These are phyloP conservation scores for Coreoperca whiteheadi DNA, from an alignment of 2,113 vertebrate species.

Conservation along the genomic window DNA sequence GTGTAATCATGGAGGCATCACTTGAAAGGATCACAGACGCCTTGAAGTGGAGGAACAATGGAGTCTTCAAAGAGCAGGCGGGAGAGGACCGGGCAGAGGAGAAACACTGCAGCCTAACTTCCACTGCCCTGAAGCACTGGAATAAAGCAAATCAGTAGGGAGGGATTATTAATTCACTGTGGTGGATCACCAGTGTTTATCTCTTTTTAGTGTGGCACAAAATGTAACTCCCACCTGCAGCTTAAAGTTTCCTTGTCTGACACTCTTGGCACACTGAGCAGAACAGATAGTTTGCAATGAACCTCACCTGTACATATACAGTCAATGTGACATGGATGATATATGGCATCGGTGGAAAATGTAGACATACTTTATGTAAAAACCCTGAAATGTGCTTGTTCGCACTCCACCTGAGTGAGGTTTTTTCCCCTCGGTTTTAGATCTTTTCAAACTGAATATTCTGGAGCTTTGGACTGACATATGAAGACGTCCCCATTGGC, in stretches of 20 bases:
- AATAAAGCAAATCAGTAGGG: conserved; percentile 54
- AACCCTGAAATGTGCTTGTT: neutral
- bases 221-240: conserved; percentile 19
- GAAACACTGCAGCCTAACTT: conserved; percentile 47
- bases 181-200: conserved; percentile 48
- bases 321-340: neutral
- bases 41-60: conserved; percentile 63
- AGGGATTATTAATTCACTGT: conserved; percentile 58
- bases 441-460: neutral
- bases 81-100: conserved; percentile 17
- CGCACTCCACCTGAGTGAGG: too few relatives aligned
- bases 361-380: neutral
- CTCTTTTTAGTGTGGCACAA: conserved; percentile 31
- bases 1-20: conserved; percentile 66
- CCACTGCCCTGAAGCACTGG: conserved; percentile 37
- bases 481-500: neutral
- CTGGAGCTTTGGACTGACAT: neutral
- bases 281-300: neutral
- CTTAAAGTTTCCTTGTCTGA: conserved; percentile 30
- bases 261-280: neutral
- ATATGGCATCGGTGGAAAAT: too few relatives aligned
- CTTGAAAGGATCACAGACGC: conserved; percentile 57
- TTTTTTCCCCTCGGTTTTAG: neutral
- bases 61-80: conserved; percentile 53
- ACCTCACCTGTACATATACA: neutral